Evolutionary conservation across 53 echinoderm and acorn worm species (phyloP), one percentile per base, ranked within the genome.

Genomic region (Temnopleurus reevesii): DNA sequence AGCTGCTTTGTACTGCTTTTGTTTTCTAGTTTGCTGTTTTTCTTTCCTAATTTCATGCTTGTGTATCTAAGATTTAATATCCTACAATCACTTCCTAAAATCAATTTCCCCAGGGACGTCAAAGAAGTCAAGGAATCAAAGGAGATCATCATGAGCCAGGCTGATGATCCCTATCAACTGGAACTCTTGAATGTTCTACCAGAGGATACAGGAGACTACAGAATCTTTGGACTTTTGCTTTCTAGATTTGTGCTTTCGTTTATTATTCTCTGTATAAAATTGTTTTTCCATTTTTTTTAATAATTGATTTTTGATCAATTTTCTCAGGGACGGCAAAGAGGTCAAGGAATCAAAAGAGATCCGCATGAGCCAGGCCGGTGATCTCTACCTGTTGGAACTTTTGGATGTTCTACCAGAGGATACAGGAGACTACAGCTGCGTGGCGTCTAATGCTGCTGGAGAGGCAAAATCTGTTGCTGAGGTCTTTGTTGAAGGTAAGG

Each of bases 401-500:
- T 31, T 86, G 0, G 92, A 94, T 33, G 93, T 90, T 17, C 90
- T 91, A 29, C 93, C 93, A 8, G 90, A 93, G 41, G 96, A 96
- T 76, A 92, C 92, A 10, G 96, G 96, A 4, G 94, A 95, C 45
- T 95, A 95, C 91, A 93, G 89, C 31, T 49, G 92, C 24, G 46
- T 94, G 23, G 95, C 86, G 0, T 77, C 81, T 10, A 93, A 90
- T 29, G 71, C 91, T 41, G 76, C 86, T 25, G 94, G 97, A 45
- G 92, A 95, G 76, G 90, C 90, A 7, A 97, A 92, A 76, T 94
- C 95, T 18, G 81, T 91, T 17, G 89, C 91, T 17, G 94, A 92
- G 36, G 86, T 97, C 12, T 93, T 83, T 71, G 97, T 97, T 4
- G 95, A 97, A 60, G 97, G 97, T 95, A 57, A 90, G 92, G 18